Evolutionary conservation across 2,113 vertebrate species (phyloP).

Genomic region (Cynoglossus semilaevis): DNA sequence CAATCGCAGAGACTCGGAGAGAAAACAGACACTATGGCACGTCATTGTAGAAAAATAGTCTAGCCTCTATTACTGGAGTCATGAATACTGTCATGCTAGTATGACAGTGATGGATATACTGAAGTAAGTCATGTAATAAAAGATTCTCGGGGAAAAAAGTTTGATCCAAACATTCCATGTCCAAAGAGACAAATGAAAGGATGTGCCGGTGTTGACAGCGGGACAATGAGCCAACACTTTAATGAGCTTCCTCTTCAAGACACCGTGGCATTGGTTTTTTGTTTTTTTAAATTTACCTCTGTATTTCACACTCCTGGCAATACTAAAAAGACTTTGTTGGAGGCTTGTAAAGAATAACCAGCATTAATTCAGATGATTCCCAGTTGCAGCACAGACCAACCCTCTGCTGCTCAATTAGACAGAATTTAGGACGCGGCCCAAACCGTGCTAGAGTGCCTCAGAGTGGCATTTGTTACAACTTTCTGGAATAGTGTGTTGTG

Average conservation of each 20-base stretch:
- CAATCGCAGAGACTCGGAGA: too few relatives aligned
- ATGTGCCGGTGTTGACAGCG: slow-evolving; percentile 2
- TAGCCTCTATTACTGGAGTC: neutral
- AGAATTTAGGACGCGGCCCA: too few relatives aligned
- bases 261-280: too few relatives aligned
- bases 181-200: slow-evolving; percentile 1
- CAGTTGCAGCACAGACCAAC: too few relatives aligned
- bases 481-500: neutral
- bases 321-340: too few relatives aligned
- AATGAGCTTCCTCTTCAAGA: neutral
- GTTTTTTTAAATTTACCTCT: too few relatives aligned
- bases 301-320: too few relatives aligned
- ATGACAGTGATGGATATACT: neutral
- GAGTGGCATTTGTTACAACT: neutral
- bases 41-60: too few relatives aligned
- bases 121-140: neutral
- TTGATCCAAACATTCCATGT: slow-evolving; percentile 2
- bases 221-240: neutral
- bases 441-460: too few relatives aligned
- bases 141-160: neutral
- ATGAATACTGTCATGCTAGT: neutral
- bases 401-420: too few relatives aligned
- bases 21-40: neutral
- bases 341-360: too few relatives aligned
- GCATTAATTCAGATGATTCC: too few relatives aligned